phyloP scores from a whole-genome alignment of 2,888 invertebrate species.

The Buathra laborator region DNA sequence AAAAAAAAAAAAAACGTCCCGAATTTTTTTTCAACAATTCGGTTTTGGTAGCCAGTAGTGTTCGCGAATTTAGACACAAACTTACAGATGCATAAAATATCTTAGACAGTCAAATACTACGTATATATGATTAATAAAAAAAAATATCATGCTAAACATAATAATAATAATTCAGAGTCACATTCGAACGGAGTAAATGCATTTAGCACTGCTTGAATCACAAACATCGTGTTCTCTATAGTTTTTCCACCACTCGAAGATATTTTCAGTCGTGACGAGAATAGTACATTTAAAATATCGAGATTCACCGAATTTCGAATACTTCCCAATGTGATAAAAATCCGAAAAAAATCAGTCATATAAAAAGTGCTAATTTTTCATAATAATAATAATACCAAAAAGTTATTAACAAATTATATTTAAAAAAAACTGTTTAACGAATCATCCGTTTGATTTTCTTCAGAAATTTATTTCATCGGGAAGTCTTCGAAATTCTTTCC shows the following conservation, averaged over 20 bases:
- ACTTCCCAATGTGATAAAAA: too few relatives aligned
- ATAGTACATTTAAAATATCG: constrained; percentile 30
- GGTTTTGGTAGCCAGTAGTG: constrained; percentile 52
- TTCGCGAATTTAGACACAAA: constrained; percentile 39
- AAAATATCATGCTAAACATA: constrained; percentile 29
- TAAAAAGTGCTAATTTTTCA: too few relatives aligned
- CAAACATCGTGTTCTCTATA: constrained; percentile 41
- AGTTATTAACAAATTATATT: too few relatives aligned
- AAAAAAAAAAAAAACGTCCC: constrained; percentile 37
- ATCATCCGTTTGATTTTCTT: too few relatives aligned
- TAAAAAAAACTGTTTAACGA: too few relatives aligned
- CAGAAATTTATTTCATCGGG: too few relatives aligned
- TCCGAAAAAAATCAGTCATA: too few relatives aligned
- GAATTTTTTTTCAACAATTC: constrained; percentile 35
- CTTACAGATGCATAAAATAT: constrained; percentile 22
- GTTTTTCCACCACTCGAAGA: constrained; percentile 20
- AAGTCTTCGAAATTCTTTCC: too few relatives aligned
- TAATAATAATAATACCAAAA: too few relatives aligned
- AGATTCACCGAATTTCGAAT: not conserved
- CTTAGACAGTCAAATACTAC: not conserved
- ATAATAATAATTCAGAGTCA: constrained; percentile 21
- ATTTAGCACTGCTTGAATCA: constrained; percentile 83
- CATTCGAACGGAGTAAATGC: constrained; percentile 74
- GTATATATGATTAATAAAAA: not conserved
- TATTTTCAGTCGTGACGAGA: constrained; percentile 14